Evolutionary conservation across 1,140 invertebrate species (phyloP), one percentile per base, ranked within the genome.

Genomic region (Geopemphigus sp.): DNA sequence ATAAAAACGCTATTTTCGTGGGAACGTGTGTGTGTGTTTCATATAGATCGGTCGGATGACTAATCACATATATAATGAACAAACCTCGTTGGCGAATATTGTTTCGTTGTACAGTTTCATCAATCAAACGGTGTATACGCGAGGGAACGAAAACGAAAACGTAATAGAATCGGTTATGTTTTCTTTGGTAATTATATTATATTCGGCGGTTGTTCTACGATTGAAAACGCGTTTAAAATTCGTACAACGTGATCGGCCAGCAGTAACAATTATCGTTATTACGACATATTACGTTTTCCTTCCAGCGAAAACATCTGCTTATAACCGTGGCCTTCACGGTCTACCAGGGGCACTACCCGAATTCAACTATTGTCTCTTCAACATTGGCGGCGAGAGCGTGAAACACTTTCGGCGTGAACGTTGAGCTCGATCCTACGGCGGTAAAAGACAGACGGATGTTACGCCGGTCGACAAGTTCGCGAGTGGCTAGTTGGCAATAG

Each of bases 271-370:
- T 78, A 76, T 63, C 14, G 45, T 47, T 59, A 59, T 76, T 56
- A 61, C 39, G 22, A 59, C 57, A 22, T 78, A 54, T 39, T 72
- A 59, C 57, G 32, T 61, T 78, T 78, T 78, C 22, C 29, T 47
- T 59, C 45, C 39, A 61, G 29, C 32, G 24, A 61, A 63, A 78
- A 57, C 56, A 61, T 59, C 57, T 57, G 54, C 39, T 63, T 29
- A 78, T 59, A 78, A 39, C 57, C 1, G 14, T 47, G 56, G 56
- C 56, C 56, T 74, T 74, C 56, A 50, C 47, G 74, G 74, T 78
- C 74, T 63, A 47, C 39, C 24, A n/a, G n/a, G 17, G 57, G 39
- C 45, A 78, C 74, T 24, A 39, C n/a, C n/a, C n/a, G n/a, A n/a
- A n/a, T n/a, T n/a, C n/a, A n/a, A n/a, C n/a, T n/a, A n/a, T n/a